These are phyloP conservation scores for Laterallus jamaicensis DNA, from an alignment of 2,113 vertebrate species.

Conservation along the genomic window DNA sequence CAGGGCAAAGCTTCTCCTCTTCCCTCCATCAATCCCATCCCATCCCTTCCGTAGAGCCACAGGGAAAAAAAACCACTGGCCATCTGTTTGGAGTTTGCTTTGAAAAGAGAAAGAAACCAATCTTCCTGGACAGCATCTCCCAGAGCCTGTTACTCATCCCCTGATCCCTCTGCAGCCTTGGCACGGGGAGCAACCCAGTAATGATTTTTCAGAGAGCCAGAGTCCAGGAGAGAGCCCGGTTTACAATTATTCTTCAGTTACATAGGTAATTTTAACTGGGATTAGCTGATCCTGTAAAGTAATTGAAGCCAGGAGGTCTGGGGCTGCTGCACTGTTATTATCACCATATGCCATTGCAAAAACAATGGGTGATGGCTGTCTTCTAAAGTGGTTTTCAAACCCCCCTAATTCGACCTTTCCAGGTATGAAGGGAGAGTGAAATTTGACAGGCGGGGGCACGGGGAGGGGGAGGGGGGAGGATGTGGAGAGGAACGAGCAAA, in stretches of 20 bases:
- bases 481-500: not conserved
- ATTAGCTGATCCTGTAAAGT: constrained; percentile 70
- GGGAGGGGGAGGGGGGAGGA: not conserved
- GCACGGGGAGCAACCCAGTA: constrained; percentile 12
- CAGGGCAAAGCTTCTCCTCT: not conserved
- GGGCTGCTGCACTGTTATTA: constrained; percentile 43
- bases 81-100: constrained; percentile 76
- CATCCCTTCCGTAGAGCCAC: not conserved
- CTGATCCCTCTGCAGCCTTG: constrained; percentile 26
- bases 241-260: constrained; percentile 68
- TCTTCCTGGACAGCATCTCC: constrained; percentile 32
- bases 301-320: constrained; percentile 69
- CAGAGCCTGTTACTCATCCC: constrained; percentile 40
- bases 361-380: constrained; percentile 45
- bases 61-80: not conserved
- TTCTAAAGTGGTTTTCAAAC: constrained; percentile 36
- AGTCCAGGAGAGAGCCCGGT: constrained; percentile 32
- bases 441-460: not conserved
- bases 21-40: not conserved
- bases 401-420: constrained; percentile 11
- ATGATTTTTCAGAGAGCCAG: constrained; percentile 25
- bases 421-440: not conserved
- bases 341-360: constrained; percentile 62
- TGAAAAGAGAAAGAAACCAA: constrained; percentile 21
- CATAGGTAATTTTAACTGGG: constrained; percentile 71